Evolutionary conservation across 2,113 vertebrate species (phyloP), one percentile per base, ranked within the genome.

Genomic region (Camelus dromedarius): DNA sequence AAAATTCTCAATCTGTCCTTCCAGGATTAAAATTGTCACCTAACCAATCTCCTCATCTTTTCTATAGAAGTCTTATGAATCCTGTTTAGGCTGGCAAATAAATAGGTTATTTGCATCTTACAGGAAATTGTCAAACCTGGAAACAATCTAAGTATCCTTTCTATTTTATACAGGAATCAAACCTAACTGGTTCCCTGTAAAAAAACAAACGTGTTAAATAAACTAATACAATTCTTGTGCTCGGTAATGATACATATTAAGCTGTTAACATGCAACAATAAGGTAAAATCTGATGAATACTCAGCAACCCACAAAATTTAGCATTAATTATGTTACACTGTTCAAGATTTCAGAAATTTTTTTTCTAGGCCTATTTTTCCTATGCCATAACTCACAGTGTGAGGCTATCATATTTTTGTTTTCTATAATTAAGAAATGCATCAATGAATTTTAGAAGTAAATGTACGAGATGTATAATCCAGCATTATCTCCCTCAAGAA

Each of bases 361-460:
- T 84, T 86, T 84, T 50, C 54, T 84, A 82, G 52, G 46, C 28
- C 26, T 73, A 11, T 58, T 84, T 82, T 75, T 26, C n/a, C 46
- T 96, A 64, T 48, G 42, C 15, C 91, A n/a, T 64, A 28, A 64
- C 14, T 84, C 52, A 56, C 6, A 85, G 18, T 20, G 24, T 73
- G 48, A 91, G 20, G 30, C 22, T 85, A 81, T 80, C 8, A 8
- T 38, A n/a, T 50, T 80, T 93, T 26, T 50, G 28, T 79, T 96
- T 79, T 86, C 22, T 54, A 73, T 85, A 70, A 66, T 96, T 84
- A 95, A 89, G 60, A 94, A 87, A 95, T 79, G 13, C 3, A 19
- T 11, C 52, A 94, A 76, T 85, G 46, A 62, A 56, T 70, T 80
- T 90, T 42, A 58, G 79, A 89, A 79, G 80, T 46, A 80, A 90